phyloP scores from a whole-genome alignment of 2,888 invertebrate genomes.

The Caenorhabditis panamensis region DNA sequence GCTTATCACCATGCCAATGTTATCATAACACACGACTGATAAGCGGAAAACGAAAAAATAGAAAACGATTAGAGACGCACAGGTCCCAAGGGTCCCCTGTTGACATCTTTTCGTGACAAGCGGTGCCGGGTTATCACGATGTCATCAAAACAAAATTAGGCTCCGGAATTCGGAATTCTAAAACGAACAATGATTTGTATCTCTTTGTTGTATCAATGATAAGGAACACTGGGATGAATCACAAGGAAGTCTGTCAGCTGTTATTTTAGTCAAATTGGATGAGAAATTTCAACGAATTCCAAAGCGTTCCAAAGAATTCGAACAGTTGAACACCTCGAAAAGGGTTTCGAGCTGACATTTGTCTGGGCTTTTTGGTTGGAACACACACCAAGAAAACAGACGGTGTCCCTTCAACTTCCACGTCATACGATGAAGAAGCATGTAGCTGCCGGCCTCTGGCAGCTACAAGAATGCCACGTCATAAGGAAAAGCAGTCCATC shows the following conservation, averaged over 20 bases:
- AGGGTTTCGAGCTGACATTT: neutral
- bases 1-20: neutral
- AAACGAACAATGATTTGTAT: no score
- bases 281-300: no score
- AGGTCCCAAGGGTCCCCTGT: neutral
- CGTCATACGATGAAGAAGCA: neutral
- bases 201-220: no score
- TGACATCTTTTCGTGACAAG: neutral
- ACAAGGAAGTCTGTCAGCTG: neutral
- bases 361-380: neutral
- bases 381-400: neutral
- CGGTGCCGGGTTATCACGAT: no score
- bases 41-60: neutral
- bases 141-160: no score
- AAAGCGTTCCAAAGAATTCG: no score
- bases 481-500: no score
- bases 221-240: no score
- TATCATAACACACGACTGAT: neutral
- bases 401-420: neutral
- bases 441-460: no score
- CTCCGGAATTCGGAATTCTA: no score
- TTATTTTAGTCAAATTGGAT: neutral
- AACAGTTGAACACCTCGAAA: neutral
- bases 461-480: no score
- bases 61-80: no score